phyloP scores from a whole-genome alignment of 2,113 vertebrate genomes.

The Rutilus rutilus region DNA sequence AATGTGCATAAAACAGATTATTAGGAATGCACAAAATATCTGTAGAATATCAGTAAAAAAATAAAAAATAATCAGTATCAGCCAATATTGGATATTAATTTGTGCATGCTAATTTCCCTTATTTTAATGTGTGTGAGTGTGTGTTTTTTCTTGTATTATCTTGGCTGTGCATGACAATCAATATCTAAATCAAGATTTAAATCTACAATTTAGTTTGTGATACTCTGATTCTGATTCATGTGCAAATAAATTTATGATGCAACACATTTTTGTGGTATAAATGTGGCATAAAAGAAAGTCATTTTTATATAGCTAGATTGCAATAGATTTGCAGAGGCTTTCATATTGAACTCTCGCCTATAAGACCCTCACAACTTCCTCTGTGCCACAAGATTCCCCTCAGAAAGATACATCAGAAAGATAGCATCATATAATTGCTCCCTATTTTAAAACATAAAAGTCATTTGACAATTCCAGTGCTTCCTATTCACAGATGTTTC shows the following conservation, averaged over 20 bases:
- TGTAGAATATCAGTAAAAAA: neutral
- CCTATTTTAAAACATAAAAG: conserved; percentile 48
- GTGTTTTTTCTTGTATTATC: neutral
- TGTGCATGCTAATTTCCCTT: neutral
- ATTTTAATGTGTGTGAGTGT: too few relatives aligned
- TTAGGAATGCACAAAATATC: neutral
- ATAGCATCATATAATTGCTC: conserved; percentile 48
- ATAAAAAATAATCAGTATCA: neutral
- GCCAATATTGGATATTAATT: conserved; percentile 4
- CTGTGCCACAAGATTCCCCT: neutral
- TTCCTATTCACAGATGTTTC: conserved; percentile 40
- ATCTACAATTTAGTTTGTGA: neutral
- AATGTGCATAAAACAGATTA: neutral
- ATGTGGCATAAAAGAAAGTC: neutral
- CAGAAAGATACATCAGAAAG: conserved; percentile 31
- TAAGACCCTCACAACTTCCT: too few relatives aligned
- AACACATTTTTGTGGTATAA: neutral
- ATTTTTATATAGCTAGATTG: neutral
- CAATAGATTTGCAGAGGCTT: conserved; percentile 3
- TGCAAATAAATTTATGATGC: neutral
- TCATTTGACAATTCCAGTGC: conserved; percentile 36
- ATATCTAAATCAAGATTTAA: neutral
- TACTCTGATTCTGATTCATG: neutral
- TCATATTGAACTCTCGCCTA: neutral
- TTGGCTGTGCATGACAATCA: neutral